These are phyloP conservation scores for Ips typographus DNA, from an alignment of 1,140 invertebrate genomes.

Conservation along the genomic window DNA sequence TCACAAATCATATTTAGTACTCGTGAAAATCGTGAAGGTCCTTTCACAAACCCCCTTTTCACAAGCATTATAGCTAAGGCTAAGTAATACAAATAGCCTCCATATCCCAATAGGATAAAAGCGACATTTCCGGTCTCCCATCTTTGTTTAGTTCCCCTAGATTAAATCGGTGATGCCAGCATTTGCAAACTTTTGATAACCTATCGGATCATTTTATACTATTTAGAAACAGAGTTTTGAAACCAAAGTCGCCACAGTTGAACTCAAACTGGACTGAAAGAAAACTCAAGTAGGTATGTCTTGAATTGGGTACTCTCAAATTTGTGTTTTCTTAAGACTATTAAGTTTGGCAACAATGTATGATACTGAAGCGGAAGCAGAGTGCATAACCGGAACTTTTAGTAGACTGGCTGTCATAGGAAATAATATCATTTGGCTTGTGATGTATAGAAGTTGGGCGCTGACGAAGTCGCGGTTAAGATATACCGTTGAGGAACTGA, in stretches of 20 bases:
- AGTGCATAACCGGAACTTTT: constrained; percentile 34
- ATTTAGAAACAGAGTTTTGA: too few relatives aligned
- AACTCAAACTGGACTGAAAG: too few relatives aligned
- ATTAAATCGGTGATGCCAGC: constrained; percentile 24
- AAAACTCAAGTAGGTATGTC: too few relatives aligned
- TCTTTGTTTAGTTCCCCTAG: constrained; percentile 25
- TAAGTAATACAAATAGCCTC: constrained; percentile 48
- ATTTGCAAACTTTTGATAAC: not conserved
- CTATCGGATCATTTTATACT: not conserved
- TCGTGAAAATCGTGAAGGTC: constrained; percentile 46
- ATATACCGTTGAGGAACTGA: not conserved
- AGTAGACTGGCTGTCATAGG: constrained; percentile 33
- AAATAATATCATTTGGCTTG: constrained; percentile 30
- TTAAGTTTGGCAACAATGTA: constrained; percentile 10
- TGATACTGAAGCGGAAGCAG: constrained; percentile 20
- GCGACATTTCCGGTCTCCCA: constrained; percentile 23
- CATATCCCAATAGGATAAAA: constrained; percentile 38
- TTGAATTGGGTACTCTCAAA: too few relatives aligned
- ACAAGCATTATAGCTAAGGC: constrained; percentile 44
- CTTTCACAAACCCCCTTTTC: constrained; percentile 35
- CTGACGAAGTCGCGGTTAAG: not conserved
- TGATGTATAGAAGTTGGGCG: not conserved
- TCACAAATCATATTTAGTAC: constrained; percentile 49
- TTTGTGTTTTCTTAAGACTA: too few relatives aligned
- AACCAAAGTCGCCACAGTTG: too few relatives aligned